Percentiles rank a stretch among this genome's conserved stretches.
Evolutionary conservation across 2,888 invertebrate species (phyloP).

Genomic region (Sisyra terminalis): DNA sequence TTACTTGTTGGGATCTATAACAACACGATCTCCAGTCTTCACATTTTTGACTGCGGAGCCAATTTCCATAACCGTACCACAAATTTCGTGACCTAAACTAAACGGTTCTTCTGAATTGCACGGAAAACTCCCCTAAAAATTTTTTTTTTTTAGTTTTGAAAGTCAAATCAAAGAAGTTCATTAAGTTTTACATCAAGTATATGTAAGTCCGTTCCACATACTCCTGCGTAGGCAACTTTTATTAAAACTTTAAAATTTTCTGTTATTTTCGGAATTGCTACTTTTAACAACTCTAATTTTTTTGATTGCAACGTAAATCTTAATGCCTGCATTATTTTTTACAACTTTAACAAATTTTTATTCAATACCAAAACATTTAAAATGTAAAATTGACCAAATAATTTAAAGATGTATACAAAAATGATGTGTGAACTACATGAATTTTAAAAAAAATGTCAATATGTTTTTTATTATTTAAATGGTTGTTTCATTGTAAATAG

Average conservation of each 20-base stretch:
- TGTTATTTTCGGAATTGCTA: constrained; percentile 27
- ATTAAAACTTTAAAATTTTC: constrained; percentile 39
- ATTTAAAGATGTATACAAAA: too few species aligned
- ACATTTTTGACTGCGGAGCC: constrained; percentile 37
- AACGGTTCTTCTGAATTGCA: constrained; percentile 34
- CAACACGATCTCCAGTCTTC: constrained; percentile 47
- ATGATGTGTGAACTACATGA: too few species aligned
- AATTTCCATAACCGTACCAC: constrained; percentile 37
- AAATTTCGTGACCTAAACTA: constrained; percentile 51
- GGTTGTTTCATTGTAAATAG: too few species aligned
- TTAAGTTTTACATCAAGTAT: constrained; percentile 39
- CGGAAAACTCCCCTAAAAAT: constrained; percentile 44
- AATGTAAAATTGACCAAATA: too few species aligned
- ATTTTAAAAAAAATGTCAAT: too few species aligned
- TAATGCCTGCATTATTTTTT: too few species aligned
- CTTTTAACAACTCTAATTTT: too few species aligned
- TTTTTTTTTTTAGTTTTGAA: constrained; percentile 3
- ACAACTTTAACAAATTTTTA: too few species aligned
- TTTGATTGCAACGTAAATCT: too few species aligned
- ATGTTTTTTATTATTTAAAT: too few species aligned
- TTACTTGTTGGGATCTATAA: constrained; percentile 51
- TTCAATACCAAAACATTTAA: too few species aligned
- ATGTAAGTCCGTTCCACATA: constrained; percentile 60
- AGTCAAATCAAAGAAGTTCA: background rate
- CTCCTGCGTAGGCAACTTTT: constrained; percentile 46